Base-by-base conservation (phyloP, 2,113 vertebrate genomes). In the Circaetus gallicus region DNA sequence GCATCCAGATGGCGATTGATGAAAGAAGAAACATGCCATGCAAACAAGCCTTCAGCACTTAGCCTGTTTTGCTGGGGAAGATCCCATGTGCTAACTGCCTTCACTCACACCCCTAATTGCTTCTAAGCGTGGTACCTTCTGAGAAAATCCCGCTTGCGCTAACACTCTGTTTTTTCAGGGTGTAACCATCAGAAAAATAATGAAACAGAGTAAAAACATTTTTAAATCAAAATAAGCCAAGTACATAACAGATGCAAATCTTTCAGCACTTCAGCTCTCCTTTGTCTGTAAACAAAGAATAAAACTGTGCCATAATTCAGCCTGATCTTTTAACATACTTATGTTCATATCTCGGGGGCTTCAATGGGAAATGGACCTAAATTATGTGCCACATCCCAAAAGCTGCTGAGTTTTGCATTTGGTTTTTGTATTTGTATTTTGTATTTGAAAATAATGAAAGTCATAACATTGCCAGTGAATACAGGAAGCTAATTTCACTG, bases 241-340 rank as follows among this genome's bases (percentile, higher is more conserved):
- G 32, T 67, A 19, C 8, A 3, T 42, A 66, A 84, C 53, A 56
- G 76, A 81, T 13, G 28, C 55, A 90, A 40, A n/a, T 49, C 26
- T 95, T 92, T 91, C 95, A 93, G 38, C 36, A 86, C 71, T 85
- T 91, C 80, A 91, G 36, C 17, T 77, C 89, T 72, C 93, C 86
- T 95, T 96, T 87, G 93, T 95, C n/a, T 67, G 53, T 63, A 58
- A 90, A 52, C 59, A 96, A 87, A 89, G 67, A 81, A 73, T 40
- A 77, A 94, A 95, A 77, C n/a, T 73, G 49, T 67, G 26, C 29
- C 38, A 40, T 82, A 80, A 82, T 87, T 89, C 77, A 86, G 74
- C 40, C 43, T 86, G 62, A 82, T 74, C 42, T 77, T 91, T 74
- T 62, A 86, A 31, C 9, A 25, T 50, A 43, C 49, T 89, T 90